Percentiles rank a stretch among this genome's conserved stretches.
Evolutionary conservation across 2,888 invertebrate species (phyloP).

Genomic region (Hoplodrina ambigua): DNA sequence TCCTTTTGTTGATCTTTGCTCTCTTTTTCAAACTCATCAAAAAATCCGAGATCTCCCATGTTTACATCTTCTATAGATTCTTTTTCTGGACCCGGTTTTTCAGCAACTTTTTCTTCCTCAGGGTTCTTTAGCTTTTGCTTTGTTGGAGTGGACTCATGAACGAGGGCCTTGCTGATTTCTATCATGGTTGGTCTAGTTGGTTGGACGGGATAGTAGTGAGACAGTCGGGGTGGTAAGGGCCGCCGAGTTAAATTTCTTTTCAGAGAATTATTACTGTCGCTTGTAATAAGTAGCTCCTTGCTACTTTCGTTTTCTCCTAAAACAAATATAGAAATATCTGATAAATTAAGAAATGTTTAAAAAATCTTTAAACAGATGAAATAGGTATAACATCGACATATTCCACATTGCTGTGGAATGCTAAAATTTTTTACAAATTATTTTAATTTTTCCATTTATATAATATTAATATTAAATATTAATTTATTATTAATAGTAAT

Average conservation of each 20-base stretch:
- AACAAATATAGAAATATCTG: constrained; percentile 12
- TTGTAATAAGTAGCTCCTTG: constrained; percentile 91
- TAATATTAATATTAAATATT: no score
- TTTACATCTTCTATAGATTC: constrained; percentile 73
- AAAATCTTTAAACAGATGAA: background rate
- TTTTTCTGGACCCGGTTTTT: constrained; percentile 45
- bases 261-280: constrained; percentile 85
- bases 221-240: constrained; percentile 79
- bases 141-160: constrained; percentile 28
- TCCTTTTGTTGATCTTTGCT: constrained; percentile 29
- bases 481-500: no score
- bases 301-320: constrained; percentile 90
- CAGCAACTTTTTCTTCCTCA: constrained; percentile 44
- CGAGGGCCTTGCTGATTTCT: constrained; percentile 28
- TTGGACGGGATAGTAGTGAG: constrained; percentile 73
- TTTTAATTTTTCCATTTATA: no score
- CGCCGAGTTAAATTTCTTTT: constrained; percentile 82
- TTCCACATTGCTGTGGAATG: background rate
- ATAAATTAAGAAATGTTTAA: background rate
- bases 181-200: constrained; percentile 15
- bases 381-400: background rate
- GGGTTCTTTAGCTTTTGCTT: constrained; percentile 29
- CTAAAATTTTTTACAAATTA: background rate
- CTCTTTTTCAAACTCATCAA: constrained; percentile 68
- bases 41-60: constrained; percentile 76